Percentiles rank a stretch among this genome's conserved stretches.
Evolutionary conservation across 2,888 invertebrate genomes (phyloP).

Genomic region (Harpagoxenus sublaevis): DNA sequence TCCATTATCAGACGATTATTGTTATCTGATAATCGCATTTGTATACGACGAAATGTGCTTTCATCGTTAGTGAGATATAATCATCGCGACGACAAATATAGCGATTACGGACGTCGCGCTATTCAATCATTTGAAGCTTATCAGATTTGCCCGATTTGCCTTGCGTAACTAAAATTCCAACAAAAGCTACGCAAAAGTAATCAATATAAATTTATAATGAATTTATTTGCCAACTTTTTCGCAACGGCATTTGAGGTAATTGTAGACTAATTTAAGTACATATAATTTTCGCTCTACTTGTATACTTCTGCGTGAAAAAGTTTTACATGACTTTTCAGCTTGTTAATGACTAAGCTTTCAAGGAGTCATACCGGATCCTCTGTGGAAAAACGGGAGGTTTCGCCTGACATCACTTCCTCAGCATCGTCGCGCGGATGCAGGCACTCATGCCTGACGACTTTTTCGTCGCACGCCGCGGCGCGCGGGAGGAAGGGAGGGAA

Average conservation of each 20-base stretch:
- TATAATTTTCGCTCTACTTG: not conserved
- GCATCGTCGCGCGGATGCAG: conserved; percentile 11
- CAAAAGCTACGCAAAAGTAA: not conserved
- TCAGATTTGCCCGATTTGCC: not conserved
- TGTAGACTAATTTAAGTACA: not conserved
- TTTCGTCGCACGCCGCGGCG: conserved; percentile 26
- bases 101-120: not conserved
- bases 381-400: conserved; percentile 14
- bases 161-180: not conserved
- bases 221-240: not conserved
- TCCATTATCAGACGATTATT: conserved; percentile 19
- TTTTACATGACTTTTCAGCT: not conserved
- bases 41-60: conserved; percentile 10
- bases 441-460: conserved; percentile 8
- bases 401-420: conserved; percentile 5
- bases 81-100: not conserved
- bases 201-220: not conserved
- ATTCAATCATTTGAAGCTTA: not conserved
- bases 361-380: not conserved
- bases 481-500: conserved; percentile 19
- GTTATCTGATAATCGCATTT: conserved; percentile 18
- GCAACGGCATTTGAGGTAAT: not conserved
- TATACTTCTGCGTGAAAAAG: not conserved
- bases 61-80: conserved; percentile 12
- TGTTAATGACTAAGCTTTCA: not conserved